Evolutionary conservation across 2,113 vertebrate species (phyloP).

Genomic region (Amphiprion percula): DNA sequence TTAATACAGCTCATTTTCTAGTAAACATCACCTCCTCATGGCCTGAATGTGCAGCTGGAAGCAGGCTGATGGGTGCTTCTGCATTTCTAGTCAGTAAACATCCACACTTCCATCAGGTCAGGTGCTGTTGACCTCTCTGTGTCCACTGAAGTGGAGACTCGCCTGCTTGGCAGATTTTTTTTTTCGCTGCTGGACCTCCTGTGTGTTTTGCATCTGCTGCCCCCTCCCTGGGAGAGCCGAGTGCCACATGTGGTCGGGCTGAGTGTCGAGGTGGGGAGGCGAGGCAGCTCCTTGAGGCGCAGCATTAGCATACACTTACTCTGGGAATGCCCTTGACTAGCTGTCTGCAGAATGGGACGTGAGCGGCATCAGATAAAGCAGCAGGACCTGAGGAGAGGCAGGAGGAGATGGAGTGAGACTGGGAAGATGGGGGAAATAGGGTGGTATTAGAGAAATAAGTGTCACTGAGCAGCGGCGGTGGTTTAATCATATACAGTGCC

Average conservation of each 20-base stretch:
- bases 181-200: slow-evolving; percentile 16
- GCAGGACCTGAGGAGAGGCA: slow-evolving; percentile 1
- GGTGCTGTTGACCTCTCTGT: background rate
- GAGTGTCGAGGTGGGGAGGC: slow-evolving; percentile 53
- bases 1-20: background rate
- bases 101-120: slow-evolving; percentile 9
- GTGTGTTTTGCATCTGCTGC: slow-evolving; percentile 54
- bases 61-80: background rate
- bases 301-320: slow-evolving; percentile 86
- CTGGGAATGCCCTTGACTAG: slow-evolving; percentile 87
- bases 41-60: background rate
- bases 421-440: background rate
- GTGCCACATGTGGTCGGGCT: slow-evolving; percentile 65
- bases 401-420: slow-evolving; percentile 8
- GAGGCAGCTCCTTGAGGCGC: slow-evolving; percentile 71
- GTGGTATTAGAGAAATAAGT: slow-evolving; percentile 17
- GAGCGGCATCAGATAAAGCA: slow-evolving; percentile 73
- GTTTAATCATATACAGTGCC: slow-evolving; percentile 38
- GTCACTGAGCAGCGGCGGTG: background rate
- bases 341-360: slow-evolving; percentile 76
- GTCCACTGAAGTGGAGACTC: slow-evolving; percentile 6
- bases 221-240: slow-evolving; percentile 57
- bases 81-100: background rate
- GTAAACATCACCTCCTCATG: background rate
- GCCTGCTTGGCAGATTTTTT: slow-evolving; percentile 9